A percentile compares a stretch with the other conserved stretches of the same genome.
Conservation (phyloP, 2,797 vertebrate species). For the Rhabdomys pumilio region DNA sequence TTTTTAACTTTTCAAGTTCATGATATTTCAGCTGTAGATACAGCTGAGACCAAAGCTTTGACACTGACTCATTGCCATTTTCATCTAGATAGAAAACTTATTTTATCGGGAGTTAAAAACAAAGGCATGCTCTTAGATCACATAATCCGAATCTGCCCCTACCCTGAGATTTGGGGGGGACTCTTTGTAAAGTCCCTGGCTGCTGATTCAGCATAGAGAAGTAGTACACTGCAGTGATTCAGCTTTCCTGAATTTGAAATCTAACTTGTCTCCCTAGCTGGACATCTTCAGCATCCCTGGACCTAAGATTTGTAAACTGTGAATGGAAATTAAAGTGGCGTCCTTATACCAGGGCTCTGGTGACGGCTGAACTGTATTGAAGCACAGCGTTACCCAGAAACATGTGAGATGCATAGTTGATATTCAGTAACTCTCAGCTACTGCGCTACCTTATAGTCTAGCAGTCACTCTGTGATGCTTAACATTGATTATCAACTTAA, state of each 20-base stretch:
- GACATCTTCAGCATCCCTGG: not conserved
- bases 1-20: slow-evolving; percentile 39
- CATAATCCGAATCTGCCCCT: not conserved
- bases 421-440: not conserved
- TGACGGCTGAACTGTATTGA: not conserved
- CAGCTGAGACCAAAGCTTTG: slow-evolving; percentile 10
- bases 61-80: not conserved
- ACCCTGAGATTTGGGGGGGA: not conserved
- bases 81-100: not conserved
- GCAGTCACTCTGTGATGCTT: not conserved
- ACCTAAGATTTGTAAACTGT: not conserved
- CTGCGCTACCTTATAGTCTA: not conserved
- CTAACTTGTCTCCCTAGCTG: not conserved
- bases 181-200: not conserved
- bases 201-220: not conserved
- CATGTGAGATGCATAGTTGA: not conserved
- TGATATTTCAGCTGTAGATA: slow-evolving; percentile 42
- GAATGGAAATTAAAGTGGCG: slow-evolving; percentile 29
- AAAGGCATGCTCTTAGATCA: not conserved
- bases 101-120: slow-evolving; percentile 28
- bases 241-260: slow-evolving; percentile 12
- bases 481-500: not conserved
- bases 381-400: not conserved
- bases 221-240: not conserved
- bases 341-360: not conserved